phyloP scores from a whole-genome alignment of 2,888 invertebrate species.

The Chironomus tentans region DNA sequence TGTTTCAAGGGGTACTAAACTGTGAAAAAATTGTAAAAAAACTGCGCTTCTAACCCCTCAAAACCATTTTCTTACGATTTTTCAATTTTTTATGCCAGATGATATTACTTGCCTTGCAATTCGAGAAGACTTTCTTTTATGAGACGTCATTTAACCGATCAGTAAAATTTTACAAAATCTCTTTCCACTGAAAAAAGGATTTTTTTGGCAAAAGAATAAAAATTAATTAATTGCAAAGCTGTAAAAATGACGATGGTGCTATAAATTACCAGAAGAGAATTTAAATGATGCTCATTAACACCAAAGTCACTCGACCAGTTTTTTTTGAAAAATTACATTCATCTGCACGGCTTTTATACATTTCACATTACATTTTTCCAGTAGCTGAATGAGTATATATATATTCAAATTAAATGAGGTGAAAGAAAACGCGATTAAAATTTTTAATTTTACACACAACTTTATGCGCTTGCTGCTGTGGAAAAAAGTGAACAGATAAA shows the following conservation, averaged over 20 bases:
- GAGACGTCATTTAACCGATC: neutral
- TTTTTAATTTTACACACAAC: neutral
- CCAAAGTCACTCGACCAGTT: neutral
- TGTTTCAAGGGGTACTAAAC: too few species aligned
- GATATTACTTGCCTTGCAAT: neutral
- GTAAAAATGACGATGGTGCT: neutral
- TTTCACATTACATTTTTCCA: neutral
- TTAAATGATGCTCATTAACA: neutral
- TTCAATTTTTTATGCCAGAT: neutral
- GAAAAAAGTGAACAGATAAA: neutral
- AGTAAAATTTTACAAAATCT: neutral
- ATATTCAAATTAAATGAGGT: conserved; percentile 27
- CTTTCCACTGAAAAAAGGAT: too few species aligned
- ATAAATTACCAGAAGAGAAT: neutral
- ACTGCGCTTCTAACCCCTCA: too few species aligned
- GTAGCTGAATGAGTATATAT: neutral
- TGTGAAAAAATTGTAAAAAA: too few species aligned
- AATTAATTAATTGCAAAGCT: conserved; percentile 3
- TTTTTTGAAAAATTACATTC: neutral
- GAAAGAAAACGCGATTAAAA: conserved; percentile 25
- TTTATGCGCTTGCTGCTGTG: too few species aligned
- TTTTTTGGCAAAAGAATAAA: neutral
- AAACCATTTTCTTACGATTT: neutral
- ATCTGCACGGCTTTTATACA: neutral
- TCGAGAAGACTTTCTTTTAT: neutral